Base-by-base conservation (phyloP, 1,140 invertebrate species). In the Diachasma alloeum region DNA sequence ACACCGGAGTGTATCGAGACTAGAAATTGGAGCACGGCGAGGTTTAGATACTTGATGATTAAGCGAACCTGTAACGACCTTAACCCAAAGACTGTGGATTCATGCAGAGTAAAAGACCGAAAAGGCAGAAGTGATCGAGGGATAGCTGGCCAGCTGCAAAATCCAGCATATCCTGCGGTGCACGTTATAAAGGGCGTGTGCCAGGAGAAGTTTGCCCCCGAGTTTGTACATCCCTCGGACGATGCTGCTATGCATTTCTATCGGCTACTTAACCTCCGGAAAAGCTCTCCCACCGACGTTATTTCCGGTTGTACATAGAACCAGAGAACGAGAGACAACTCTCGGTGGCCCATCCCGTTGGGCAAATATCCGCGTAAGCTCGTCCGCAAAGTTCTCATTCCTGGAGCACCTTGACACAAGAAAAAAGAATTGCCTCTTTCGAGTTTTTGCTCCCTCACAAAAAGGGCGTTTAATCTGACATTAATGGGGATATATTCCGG, bases 241-340 rank as follows among this genome's bases (percentile, higher is more conserved):
- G 37, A 77, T 67, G 77, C 82, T 75, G 81, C 81, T 79, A 85
- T 87, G 86, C 86, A 87, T 87, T 87, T 85, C 85, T 84, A 87
- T 86, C 81, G 82, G 79, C 84, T 85, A 84, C 83, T 87, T 86
- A 85, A 81, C 72, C 73, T 59, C 68, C 72, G 76, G 74, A 77
- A 77, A 77, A 74, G 48, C 48, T 72, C 75, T 42, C 37, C 26
- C 19, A 36, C 75, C 39, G 42, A 75, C 74, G 72, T 80, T 80
- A 81, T 80, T 79, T 81, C 77, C 79, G 77, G 72, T 53, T 77
- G 53, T 72, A 46, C 39, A 72, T 70, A 15, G n/a, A 15, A 9
- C 68, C 15, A 17, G 19, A 22, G 68, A 42, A 44, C 68, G 39
- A 70, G 46, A 13, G 39, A 71, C n/a, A 17, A 3, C 48, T 17